Conservation (phyloP, 2,113 vertebrate genomes). For the western clawed frog (Xenopus tropicalis) region UCB_Xtro_10.0 CM004445.2:43382501-43383000, state of each 20-base stretch:
- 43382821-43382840: too few species aligned
- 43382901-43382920: too few species aligned
- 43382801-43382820: too few species aligned
- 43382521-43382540: too few species aligned
- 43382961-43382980: neutral
- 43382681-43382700: conserved; percentile 12
- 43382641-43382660: conserved; percentile 13
- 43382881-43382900: too few species aligned
- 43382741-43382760: conserved; percentile 4
- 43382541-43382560: too few species aligned
- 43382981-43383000: neutral
- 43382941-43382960: neutral
- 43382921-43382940: too few species aligned
- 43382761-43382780: conserved; percentile 2
- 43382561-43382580: neutral
- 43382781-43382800: too few species aligned
- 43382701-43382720: conserved; percentile 22
- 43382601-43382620: conserved; percentile 7
- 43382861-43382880: too few species aligned
- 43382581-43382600: conserved; percentile 24
- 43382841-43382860: too few species aligned
- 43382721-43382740: conserved; percentile 28
- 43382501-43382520: too few species aligned
- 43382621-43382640: conserved; percentile 16
- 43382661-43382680: conserved; percentile 26